phyloP scores from a whole-genome alignment of 2,888 invertebrate species.

The Acronicta psi region DNA sequence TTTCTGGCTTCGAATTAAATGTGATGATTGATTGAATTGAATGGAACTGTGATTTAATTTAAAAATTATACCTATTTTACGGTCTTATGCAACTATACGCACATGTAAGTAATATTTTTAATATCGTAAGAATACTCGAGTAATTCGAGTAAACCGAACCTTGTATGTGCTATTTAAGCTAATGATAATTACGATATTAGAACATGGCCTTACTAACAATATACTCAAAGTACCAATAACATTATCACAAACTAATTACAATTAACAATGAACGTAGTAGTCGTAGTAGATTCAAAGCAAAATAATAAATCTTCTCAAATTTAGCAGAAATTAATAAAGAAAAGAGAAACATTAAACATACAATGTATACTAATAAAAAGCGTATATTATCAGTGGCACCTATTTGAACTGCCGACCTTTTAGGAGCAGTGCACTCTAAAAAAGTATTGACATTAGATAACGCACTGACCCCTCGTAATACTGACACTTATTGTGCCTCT shows the following conservation, averaged over 20 bases:
- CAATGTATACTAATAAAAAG: constrained; percentile 47
- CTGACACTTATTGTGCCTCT: constrained; percentile 47
- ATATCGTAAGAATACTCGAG: too few relatives aligned
- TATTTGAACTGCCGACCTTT: constrained; percentile 51
- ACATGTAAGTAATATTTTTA: too few relatives aligned
- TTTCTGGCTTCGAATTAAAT: background rate
- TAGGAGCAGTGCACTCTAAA: constrained; percentile 59
- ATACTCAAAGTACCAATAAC: too few relatives aligned
- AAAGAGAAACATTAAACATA: constrained; percentile 51
- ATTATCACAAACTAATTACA: background rate
- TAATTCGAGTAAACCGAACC: too few relatives aligned
- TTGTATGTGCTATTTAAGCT: too few relatives aligned
- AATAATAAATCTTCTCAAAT: constrained; percentile 22
- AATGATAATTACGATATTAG: too few relatives aligned
- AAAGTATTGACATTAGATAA: constrained; percentile 59
- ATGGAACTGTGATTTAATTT: too few relatives aligned
- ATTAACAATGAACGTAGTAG: background rate
- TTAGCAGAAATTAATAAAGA: constrained; percentile 39
- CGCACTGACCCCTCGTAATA: constrained; percentile 56
- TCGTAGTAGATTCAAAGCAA: background rate
- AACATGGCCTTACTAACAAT: too few relatives aligned
- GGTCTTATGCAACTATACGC: too few relatives aligned
- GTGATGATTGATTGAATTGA: too few relatives aligned
- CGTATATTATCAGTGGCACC: constrained; percentile 51
- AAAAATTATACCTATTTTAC: too few relatives aligned